These are phyloP conservation scores for Campoletis sonorensis DNA, from an alignment of 1,140 invertebrate genomes.

Conservation along the genomic window DNA sequence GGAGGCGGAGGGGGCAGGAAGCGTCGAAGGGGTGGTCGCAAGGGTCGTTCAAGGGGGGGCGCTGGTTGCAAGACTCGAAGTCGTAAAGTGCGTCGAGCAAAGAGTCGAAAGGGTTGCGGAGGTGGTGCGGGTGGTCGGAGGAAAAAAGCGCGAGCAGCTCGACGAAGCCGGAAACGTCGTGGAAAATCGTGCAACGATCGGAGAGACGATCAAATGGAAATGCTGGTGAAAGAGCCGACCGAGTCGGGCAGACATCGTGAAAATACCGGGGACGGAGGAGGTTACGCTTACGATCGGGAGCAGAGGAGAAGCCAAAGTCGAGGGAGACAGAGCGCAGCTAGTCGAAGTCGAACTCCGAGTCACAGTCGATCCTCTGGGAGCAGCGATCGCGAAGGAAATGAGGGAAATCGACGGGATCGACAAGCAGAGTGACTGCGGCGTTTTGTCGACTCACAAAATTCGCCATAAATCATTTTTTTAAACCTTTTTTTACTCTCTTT, in stretches of 20 bases:
- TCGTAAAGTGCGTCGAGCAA: conserved; percentile 31
- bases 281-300: conserved; percentile 47
- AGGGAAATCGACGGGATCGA: conserved; percentile 44
- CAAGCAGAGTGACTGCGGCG: conserved; percentile 38
- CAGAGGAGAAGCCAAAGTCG: conserved; percentile 46
- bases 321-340: conserved; percentile 44
- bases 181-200: conserved; percentile 12
- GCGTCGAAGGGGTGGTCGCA: conserved; percentile 46
- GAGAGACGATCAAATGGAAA: conserved; percentile 47
- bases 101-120: conserved; percentile 8
- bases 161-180: conserved; percentile 10
- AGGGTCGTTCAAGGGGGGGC: conserved; percentile 19
- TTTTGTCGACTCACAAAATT: neutral
- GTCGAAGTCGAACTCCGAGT: conserved; percentile 48
- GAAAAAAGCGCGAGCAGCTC: neutral
- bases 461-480: neutral
- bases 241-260: conserved; percentile 40
- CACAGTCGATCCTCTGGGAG: conserved; percentile 60
- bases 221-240: conserved; percentile 43
- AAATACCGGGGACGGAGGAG: conserved; percentile 33
- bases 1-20: conserved; percentile 32
- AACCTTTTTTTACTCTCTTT: neutral
- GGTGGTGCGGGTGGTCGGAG: neutral
- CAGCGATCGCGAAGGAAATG: conserved; percentile 57
- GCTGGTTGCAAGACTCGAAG: conserved; percentile 30